Percentiles rank a stretch among this genome's conserved stretches.
These are phyloP conservation scores for Pyrrhia umbra DNA, from an alignment of 2,888 invertebrate species.

Conservation along the genomic window DNA sequence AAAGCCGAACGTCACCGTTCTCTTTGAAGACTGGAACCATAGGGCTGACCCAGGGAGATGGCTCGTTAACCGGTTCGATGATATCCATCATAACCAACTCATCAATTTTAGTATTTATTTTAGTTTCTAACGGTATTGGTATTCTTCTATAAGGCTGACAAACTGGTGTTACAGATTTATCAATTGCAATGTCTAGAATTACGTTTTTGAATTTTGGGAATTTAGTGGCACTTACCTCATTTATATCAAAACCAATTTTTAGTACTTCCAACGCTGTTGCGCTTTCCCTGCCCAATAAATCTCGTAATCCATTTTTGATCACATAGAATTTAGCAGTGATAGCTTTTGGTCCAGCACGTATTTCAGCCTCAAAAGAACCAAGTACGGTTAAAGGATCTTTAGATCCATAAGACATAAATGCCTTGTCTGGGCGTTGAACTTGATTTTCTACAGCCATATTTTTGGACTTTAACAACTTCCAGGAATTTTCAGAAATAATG, in stretches of 20 bases:
- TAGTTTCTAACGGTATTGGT: not conserved
- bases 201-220: not conserved
- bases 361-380: not conserved
- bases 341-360: not conserved
- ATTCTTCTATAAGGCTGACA: not conserved
- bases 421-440: not conserved
- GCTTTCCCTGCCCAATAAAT: not conserved
- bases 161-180: not conserved
- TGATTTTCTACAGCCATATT: not conserved
- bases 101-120: not conserved
- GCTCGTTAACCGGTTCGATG: too few relatives aligned
- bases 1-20: not conserved
- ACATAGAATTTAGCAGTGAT: not conserved
- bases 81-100: too few relatives aligned
- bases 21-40: not conserved
- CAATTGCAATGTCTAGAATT: not conserved
- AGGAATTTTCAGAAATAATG: not conserved
- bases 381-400: not conserved
- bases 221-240: not conserved
- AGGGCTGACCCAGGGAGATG: not conserved
- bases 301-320: not conserved
- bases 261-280: not conserved
- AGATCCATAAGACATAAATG: not conserved
- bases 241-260: not conserved
- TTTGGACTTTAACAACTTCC: not conserved